These are phyloP conservation scores for Enteromius argenteus DNA, from an alignment of 2,797 vertebrate species.

Conservation along the genomic window DNA sequence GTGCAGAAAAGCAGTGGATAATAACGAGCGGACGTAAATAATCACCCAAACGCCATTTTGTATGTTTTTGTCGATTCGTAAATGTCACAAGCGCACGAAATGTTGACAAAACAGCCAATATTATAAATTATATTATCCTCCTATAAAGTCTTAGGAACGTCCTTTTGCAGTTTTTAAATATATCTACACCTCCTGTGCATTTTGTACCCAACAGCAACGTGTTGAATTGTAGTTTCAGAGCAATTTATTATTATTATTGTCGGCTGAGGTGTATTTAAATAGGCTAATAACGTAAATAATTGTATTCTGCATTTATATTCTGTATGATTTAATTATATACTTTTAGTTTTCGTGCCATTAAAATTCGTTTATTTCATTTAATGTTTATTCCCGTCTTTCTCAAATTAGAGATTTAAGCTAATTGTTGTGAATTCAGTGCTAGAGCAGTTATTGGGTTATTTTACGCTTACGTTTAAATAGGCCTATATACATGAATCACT, in stretches of 20 bases:
- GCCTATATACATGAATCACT: background rate
- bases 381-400: background rate
- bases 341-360: background rate
- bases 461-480: background rate
- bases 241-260: too few species aligned
- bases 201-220: background rate
- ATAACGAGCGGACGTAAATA: background rate
- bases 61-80: background rate
- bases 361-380: background rate
- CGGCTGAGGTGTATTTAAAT: background rate
- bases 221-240: background rate
- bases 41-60: background rate
- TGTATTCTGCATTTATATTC: too few species aligned
- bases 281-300: background rate
- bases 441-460: background rate
- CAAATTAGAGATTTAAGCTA: background rate
- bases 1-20: conserved; percentile 9
- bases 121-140: background rate
- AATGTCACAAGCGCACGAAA: background rate
- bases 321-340: background rate
- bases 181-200: background rate
- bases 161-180: background rate
- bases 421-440: background rate
- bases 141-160: background rate
- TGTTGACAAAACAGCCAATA: background rate